phyloP scores from a whole-genome alignment of 2,888 invertebrate species.

The Hyles lineata region DNA sequence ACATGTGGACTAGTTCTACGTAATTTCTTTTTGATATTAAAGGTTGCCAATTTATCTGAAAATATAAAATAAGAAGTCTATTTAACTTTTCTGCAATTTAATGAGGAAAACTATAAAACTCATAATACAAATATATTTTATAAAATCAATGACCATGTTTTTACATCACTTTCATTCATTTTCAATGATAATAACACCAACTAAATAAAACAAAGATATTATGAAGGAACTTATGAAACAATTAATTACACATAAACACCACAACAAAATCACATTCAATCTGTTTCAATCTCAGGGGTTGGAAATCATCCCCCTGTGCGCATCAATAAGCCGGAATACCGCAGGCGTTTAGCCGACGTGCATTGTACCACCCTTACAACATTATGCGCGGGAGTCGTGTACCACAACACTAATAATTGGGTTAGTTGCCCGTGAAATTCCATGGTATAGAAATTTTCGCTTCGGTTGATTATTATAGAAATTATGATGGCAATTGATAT shows the following conservation, averaged over 20 bases:
- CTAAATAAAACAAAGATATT: too few species aligned
- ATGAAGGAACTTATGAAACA: not conserved
- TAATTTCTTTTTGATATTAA: too few species aligned
- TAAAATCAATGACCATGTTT: too few species aligned
- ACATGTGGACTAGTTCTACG: too few species aligned
- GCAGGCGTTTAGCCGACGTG: constrained; percentile 81
- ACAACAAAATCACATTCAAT: too few species aligned
- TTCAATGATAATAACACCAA: too few species aligned
- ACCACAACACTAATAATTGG: constrained; percentile 74
- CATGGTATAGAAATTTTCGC: constrained; percentile 58
- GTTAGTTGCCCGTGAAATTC: constrained; percentile 79
- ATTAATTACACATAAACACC: not conserved
- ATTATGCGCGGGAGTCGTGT: constrained; percentile 66
- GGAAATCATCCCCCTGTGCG: constrained; percentile 52
- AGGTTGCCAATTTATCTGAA: too few species aligned
- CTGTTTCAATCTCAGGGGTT: not conserved
- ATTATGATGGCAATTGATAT: constrained; percentile 15
- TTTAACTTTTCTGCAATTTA: too few species aligned
- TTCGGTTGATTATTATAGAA: constrained; percentile 54
- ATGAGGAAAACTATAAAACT: too few species aligned
- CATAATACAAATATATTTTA: too few species aligned
- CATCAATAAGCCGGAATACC: constrained; percentile 70
- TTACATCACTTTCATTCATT: too few species aligned
- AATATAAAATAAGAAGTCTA: too few species aligned
- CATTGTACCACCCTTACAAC: constrained; percentile 68